Evolutionary conservation across 2,113 vertebrate genomes (phyloP).

Genomic region (Mesitornis unicolor): DNA sequence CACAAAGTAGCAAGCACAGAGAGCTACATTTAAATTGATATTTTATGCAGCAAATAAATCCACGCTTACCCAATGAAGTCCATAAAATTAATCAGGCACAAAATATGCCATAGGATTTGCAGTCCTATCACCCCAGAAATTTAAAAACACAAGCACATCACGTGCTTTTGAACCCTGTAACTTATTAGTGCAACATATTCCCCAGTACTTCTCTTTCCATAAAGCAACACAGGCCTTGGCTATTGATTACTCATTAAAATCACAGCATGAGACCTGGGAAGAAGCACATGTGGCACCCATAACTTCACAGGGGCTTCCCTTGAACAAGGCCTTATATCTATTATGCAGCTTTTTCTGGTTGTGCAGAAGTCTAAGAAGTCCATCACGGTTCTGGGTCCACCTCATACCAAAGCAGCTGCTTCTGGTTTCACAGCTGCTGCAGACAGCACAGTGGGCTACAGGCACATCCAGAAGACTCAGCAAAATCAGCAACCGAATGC

Average conservation of each 20-base stretch:
- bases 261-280: not conserved
- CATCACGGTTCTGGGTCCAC: not conserved
- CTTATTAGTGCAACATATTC: not conserved
- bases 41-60: slow-evolving; percentile 29
- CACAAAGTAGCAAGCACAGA: not conserved
- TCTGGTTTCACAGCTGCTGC: not conserved
- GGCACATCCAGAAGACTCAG: not conserved
- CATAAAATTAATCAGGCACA: slow-evolving; percentile 5
- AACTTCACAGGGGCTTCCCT: not conserved
- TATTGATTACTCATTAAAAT: slow-evolving; percentile 38
- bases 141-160: not conserved
- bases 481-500: accelerated
- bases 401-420: not conserved
- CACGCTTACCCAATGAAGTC: slow-evolving; percentile 2
- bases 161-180: not conserved
- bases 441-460: not conserved
- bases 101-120: slow-evolving; percentile 10
- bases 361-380: not conserved
- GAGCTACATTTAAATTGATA: slow-evolving; percentile 16
- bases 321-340: not conserved
- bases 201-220: not conserved
- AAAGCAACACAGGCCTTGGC: not conserved
- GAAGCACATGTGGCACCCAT: not conserved
- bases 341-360: not conserved
- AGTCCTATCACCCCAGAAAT: not conserved